Evolutionary conservation across 2,797 vertebrate genomes (phyloP).

Genomic region (Carcharodon carcharias): DNA sequence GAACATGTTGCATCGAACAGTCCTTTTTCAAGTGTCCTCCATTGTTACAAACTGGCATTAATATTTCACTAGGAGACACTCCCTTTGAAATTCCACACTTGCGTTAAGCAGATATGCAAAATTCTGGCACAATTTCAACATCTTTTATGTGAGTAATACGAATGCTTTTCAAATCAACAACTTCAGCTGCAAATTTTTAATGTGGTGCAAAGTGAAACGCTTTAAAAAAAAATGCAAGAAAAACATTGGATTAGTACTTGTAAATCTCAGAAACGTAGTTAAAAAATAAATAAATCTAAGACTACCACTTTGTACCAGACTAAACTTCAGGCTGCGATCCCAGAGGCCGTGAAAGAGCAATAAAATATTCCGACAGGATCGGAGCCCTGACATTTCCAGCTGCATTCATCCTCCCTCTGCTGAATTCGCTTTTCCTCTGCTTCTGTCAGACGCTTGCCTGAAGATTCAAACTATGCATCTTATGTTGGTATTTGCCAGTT

Average conservation of each 20-base stretch:
- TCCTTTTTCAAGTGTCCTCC: neutral
- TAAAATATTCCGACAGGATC: neutral
- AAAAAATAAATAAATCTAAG: neutral
- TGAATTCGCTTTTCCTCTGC: neutral
- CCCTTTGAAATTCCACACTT: neutral
- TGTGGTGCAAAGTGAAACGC: neutral
- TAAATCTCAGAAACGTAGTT: neutral
- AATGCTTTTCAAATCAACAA: neutral
- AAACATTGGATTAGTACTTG: neutral
- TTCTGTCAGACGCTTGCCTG: neutral
- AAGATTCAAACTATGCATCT: neutral
- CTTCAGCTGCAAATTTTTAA: neutral
- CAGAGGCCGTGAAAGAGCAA: neutral
- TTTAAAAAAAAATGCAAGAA: neutral
- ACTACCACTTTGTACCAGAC: neutral
- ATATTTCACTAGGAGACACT: neutral
- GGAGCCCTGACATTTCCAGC: neutral
- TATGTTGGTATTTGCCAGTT: neutral
- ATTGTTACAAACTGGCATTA: neutral
- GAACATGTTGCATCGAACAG: neutral
- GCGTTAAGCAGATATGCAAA: neutral
- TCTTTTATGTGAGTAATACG: neutral
- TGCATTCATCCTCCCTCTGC: neutral
- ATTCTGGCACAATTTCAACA: constrained; percentile 6
- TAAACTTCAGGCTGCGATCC: neutral